Conservation (phyloP, 2,797 vertebrate species). For the Dromococcyx pavoninus region DNA sequence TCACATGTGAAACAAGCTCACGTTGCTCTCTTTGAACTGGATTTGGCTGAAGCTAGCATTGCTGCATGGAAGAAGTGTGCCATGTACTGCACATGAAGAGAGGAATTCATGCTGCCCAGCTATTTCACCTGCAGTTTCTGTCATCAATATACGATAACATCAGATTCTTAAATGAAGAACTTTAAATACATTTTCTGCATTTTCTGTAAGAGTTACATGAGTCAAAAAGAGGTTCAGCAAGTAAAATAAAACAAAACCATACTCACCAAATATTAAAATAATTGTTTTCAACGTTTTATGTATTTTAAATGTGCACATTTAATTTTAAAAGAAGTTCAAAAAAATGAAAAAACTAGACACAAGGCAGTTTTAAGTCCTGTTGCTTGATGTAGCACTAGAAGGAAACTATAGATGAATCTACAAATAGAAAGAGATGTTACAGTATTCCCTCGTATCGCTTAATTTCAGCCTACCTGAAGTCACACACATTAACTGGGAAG, state of each 20-base stretch:
- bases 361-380: not conserved
- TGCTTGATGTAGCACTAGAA: not conserved
- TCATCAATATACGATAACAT: not conserved
- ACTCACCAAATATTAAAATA: not conserved
- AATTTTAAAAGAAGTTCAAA: not conserved
- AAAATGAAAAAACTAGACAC: not conserved
- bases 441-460: not conserved
- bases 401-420: not conserved
- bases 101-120: not conserved
- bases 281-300: not conserved
- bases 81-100: not conserved
- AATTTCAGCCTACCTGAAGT: not conserved
- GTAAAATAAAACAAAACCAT: not conserved
- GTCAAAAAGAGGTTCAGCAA: not conserved
- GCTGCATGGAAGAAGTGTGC: not conserved
- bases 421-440: not conserved
- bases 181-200: not conserved
- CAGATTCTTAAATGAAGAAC: not conserved
- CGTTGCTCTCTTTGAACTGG: not conserved
- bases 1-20: accelerated
- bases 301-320: not conserved
- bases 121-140: not conserved
- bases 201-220: not conserved
- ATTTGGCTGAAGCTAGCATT: not conserved
- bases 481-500: not conserved